Evolutionary conservation across 1,140 invertebrate genomes (phyloP), one percentile per base, ranked within the genome.

Genomic region (Ganaspis sp.): DNA sequence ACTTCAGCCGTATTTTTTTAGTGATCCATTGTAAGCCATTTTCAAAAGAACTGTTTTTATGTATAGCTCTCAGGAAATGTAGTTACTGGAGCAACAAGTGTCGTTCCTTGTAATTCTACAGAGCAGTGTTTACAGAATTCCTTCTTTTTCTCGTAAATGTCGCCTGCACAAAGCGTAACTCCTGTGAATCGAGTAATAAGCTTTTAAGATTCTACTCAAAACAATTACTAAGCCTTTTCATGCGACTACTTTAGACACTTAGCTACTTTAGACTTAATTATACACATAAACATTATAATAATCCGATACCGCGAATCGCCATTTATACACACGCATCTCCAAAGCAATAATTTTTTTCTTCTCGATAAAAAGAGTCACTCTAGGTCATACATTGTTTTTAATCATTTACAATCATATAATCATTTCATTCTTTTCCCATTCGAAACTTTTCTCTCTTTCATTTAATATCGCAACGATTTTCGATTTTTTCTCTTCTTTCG

Each of bases 141-240:
- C 58, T 64, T 29, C 58, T 64, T 64, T 64, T 64, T 64, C 58
- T 64, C 58, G 23, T 64, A 64, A 64, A 64, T 64, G 58, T 64
- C 58, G 12, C 58, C 58, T 64, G 58, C 58, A 64, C 58, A 64
- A 64, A 64, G 58, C 58, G 58, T 21, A 64, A 12, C 26, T 64
- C 23, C 58, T 64, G 26, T 29, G 23, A 64, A 64, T 64, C 58
- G 58, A 64, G 26, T 29, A 64, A 64, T 64, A 64, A 26, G 58
- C 58, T 64, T 64, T 34, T 29, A 15, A 64, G 15, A 64, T 29
- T n/a, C 58, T 64, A 64, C 58, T 29, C 58, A 29, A 29, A 64
- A 64, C 58, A 64, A 64, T 64, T 64, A 64, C 58, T 29, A 29
- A 29, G 23, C 23, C 58, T 29, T 64, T 64, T 64, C 58, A 64